These are phyloP conservation scores for Hydropsyche betteni DNA, from an alignment of 2,888 invertebrate genomes.

Conservation along the genomic window DNA sequence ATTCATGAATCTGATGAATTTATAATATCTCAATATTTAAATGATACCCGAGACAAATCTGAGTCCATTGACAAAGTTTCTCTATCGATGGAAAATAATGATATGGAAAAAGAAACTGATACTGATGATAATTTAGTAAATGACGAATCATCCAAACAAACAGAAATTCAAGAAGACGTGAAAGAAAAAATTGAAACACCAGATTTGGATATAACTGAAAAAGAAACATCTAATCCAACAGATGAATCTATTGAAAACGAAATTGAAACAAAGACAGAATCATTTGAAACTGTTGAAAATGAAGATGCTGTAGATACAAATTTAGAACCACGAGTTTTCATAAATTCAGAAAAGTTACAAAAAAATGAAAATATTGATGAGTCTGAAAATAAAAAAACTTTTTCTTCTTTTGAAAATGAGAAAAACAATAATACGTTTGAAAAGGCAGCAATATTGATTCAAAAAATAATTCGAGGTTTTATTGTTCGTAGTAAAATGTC, in stretches of 20 bases:
- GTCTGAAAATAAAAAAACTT: neutral
- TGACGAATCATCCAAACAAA: neutral
- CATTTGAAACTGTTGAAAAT: neutral
- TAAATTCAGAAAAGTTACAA: neutral
- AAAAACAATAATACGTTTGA: conserved; percentile 36
- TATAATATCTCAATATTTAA: too few relatives aligned
- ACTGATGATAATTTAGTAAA: too few relatives aligned
- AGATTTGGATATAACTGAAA: neutral
- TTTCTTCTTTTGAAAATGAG: neutral
- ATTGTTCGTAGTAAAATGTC: conserved; percentile 42
- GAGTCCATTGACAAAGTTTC: too few relatives aligned
- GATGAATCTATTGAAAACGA: neutral
- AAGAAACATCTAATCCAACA: neutral
- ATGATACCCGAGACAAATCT: too few relatives aligned
- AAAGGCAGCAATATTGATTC: conserved; percentile 49
- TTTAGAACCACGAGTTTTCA: neutral
- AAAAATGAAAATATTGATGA: neutral
- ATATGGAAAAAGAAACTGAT: conserved; percentile 3
- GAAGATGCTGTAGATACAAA: neutral
- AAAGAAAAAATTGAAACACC: neutral
- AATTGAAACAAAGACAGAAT: neutral
- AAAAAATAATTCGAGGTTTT: conserved; percentile 49
- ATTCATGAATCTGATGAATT: neutral
- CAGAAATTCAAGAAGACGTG: neutral
- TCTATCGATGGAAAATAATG: neutral